Base-by-base conservation (phyloP, 1,140 invertebrate species). In the Zaprionus tsacasi region DNA sequence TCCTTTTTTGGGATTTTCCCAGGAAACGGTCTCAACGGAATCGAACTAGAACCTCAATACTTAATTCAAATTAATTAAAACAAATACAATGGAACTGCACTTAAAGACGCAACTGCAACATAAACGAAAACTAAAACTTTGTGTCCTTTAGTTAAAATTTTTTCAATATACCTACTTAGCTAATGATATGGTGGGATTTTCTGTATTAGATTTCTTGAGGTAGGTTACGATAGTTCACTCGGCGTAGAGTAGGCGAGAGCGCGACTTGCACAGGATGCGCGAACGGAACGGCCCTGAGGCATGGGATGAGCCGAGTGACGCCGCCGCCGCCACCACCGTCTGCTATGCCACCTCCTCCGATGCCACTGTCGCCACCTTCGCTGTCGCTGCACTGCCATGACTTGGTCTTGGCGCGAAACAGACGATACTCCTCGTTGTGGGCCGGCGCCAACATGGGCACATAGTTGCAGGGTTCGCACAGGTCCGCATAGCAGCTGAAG, bases 381-480 rank as follows among this genome's bases (percentile, higher is more conserved):
- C 70, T 40, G 6, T 76, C 71, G 52, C 94, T 93, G 3, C 93
- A 92, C 71, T 94, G 94, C 94, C 95, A 95, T n/a, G 95, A 96
- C 87, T 90, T 88, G 67, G 86, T 88, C 50, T 88, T 88, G 38
- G 94, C 94, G 7, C 96, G 94, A 83, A 97, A 98, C 67, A 95
- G 93, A 48, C 94, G 93, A 12, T 97, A 93, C 63, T 97, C 96
- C 4, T 94, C 94, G 50, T 95, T 94, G 82, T 97, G 95, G 55
- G 95, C 94, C 0, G 96, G 95, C 80, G 97, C 94, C 33, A 95
- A 89, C 97, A 98, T 98, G 3, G 95, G 95, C 52, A 94, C 94
- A 85, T 98, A 98, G 0, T 94, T 93, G 25, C 94, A 92, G 0
- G 97, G 97, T 27, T 94, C 94, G 93, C 98, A 99, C 6, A 97